These are phyloP conservation scores for Monoplex corrugatus DNA, from an alignment of 2,888 invertebrate genomes.

Conservation along the genomic window DNA sequence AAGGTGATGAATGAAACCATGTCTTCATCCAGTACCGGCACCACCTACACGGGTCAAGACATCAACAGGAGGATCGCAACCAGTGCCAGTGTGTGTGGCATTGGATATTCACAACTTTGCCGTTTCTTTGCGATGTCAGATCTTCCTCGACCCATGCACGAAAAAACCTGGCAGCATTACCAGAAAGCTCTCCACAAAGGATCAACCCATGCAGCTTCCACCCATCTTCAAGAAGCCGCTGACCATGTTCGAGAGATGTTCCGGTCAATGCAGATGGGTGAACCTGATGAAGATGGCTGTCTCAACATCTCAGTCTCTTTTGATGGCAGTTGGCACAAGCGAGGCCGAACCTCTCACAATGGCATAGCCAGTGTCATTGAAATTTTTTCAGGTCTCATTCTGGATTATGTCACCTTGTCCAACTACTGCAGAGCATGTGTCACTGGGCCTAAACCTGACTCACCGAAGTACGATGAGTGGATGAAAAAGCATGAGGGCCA, in stretches of 20 bases:
- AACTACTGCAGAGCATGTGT: constrained; percentile 43
- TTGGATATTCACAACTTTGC: background rate
- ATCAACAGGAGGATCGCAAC: constrained; percentile 1
- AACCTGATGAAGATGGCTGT: background rate
- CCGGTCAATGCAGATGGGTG: background rate
- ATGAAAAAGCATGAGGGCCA: background rate
- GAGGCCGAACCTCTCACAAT: constrained; percentile 32
- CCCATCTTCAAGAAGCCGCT: background rate
- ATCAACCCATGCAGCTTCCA: background rate
- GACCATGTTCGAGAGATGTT: background rate
- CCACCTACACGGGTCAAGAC: background rate
- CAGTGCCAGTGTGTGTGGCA: background rate
- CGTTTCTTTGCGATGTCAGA: background rate
- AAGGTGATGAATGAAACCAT: background rate
- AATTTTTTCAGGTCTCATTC: constrained; percentile 27
- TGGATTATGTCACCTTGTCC: constrained; percentile 29
- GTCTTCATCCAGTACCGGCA: background rate
- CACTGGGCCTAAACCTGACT: background rate
- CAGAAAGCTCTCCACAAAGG: background rate
- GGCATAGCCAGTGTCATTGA: constrained; percentile 42
- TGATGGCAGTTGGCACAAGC: constrained; percentile 42
- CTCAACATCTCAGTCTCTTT: constrained; percentile 43
- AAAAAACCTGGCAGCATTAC: background rate
- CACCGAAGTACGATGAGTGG: background rate
- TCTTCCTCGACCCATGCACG: constrained; percentile 16